Percentiles rank a stretch among this genome's conserved stretches.
These are phyloP conservation scores for Cataglyphis cursor DNA, from an alignment of 2,888 invertebrate species.

Conservation along the genomic window DNA sequence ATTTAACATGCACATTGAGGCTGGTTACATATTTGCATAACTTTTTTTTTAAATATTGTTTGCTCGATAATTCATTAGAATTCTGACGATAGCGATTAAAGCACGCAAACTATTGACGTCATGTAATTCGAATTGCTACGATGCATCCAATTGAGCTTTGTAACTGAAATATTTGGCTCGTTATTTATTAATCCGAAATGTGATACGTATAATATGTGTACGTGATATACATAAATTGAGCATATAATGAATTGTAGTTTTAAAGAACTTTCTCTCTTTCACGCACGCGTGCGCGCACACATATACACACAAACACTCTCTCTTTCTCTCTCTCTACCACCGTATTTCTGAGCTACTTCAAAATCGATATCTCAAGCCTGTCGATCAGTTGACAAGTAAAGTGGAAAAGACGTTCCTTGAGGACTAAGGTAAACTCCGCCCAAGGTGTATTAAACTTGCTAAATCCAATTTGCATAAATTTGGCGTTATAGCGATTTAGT, in stretches of 20 bases:
- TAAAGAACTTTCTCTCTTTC: background rate
- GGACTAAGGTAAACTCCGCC: constrained; percentile 48
- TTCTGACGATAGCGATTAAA: constrained; percentile 41
- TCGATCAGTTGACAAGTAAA: constrained; percentile 51
- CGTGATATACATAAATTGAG: constrained; percentile 15
- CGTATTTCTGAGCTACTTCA: constrained; percentile 5
- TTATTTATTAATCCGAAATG: constrained; percentile 33
- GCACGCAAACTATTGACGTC: constrained; percentile 12
- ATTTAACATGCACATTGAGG: constrained; percentile 35
- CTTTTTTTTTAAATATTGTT: constrained; percentile 44
- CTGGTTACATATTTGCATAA: constrained; percentile 40
- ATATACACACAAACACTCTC: background rate
- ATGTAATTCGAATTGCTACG: constrained; percentile 32
- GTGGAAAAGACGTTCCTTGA: constrained; percentile 54
- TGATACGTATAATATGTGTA: background rate
- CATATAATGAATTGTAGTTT: constrained; percentile 14
- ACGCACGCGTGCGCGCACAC: background rate
- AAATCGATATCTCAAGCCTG: constrained; percentile 45
- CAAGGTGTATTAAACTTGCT: constrained; percentile 57
- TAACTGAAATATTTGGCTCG: constrained; percentile 26
- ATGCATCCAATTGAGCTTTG: constrained; percentile 21
- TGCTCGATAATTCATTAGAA: constrained; percentile 41
- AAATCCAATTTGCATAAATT: constrained; percentile 58
- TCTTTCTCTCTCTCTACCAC: background rate
- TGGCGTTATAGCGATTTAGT: constrained; percentile 52